These are phyloP conservation scores for Zaprionus tsacasi DNA, from an alignment of 1,140 invertebrate genomes.

Conservation along the genomic window DNA sequence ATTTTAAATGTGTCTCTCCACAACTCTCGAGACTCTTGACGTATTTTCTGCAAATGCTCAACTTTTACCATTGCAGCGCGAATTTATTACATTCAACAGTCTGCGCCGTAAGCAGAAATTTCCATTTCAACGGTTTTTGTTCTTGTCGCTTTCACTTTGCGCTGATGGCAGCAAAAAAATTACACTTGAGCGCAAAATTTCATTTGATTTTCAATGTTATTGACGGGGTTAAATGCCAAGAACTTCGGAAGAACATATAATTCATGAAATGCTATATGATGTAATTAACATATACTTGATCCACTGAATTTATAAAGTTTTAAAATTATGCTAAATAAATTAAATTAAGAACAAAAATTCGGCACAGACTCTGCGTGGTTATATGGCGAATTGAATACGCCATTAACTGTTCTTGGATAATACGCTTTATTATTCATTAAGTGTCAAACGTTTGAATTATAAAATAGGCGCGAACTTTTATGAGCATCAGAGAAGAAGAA, in stretches of 20 bases:
- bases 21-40: conserved; percentile 19
- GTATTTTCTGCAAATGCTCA: conserved; percentile 53
- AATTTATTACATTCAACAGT: conserved; percentile 59
- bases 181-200: conserved; percentile 24
- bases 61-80: conserved; percentile 22
- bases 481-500: no score
- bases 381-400: no score
- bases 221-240: conserved; percentile 6
- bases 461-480: no score
- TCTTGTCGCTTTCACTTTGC: conserved; percentile 30
- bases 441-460: no score
- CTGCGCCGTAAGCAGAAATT: conserved; percentile 64
- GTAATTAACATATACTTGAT: no score
- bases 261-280: background rate
- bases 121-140: conserved; percentile 44
- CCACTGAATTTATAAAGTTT: no score
- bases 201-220: conserved; percentile 40
- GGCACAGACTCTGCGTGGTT: no score
- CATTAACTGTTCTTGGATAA: no score
- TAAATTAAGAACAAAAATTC: no score
- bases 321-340: no score
- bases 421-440: no score
- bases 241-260: background rate
- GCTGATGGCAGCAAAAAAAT: conserved; percentile 37
- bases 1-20: background rate